Percentiles rank a stretch among this genome's conserved stretches.
Conservation (phyloP, 2,113 vertebrate species). For the Gobio gobio region DNA sequence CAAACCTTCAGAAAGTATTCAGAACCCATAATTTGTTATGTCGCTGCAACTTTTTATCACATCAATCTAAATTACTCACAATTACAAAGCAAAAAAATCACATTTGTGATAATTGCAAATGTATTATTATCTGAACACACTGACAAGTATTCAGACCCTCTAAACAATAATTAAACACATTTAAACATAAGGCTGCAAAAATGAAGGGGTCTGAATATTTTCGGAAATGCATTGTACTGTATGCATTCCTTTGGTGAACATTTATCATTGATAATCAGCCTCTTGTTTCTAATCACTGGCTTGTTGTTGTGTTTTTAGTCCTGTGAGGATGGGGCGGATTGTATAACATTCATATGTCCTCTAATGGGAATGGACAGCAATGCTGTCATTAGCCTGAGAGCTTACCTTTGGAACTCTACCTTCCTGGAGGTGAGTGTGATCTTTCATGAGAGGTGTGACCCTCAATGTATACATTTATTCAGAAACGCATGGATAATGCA, state of each 20-base stretch:
- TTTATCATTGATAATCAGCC: background rate
- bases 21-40: too few relatives aligned
- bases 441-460: too few relatives aligned
- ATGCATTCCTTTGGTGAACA: background rate
- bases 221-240: background rate
- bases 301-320: slow-evolving; percentile 74
- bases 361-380: slow-evolving; percentile 88
- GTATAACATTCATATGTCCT: slow-evolving; percentile 85
- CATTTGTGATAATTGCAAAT: background rate
- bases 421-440: slow-evolving; percentile 82
- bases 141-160: background rate
- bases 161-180: background rate
- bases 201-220: background rate
- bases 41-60: background rate
- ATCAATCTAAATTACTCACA: background rate
- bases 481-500: too few relatives aligned
- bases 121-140: background rate
- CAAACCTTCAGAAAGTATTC: background rate
- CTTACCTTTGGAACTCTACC: slow-evolving; percentile 90
- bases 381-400: slow-evolving; percentile 80
- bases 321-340: slow-evolving; percentile 79
- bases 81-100: too few relatives aligned
- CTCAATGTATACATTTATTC: background rate
- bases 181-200: background rate
- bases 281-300: background rate